These are phyloP conservation scores for Lutraria lutraria DNA, from an alignment of 2,888 invertebrate species.

Conservation along the genomic window DNA sequence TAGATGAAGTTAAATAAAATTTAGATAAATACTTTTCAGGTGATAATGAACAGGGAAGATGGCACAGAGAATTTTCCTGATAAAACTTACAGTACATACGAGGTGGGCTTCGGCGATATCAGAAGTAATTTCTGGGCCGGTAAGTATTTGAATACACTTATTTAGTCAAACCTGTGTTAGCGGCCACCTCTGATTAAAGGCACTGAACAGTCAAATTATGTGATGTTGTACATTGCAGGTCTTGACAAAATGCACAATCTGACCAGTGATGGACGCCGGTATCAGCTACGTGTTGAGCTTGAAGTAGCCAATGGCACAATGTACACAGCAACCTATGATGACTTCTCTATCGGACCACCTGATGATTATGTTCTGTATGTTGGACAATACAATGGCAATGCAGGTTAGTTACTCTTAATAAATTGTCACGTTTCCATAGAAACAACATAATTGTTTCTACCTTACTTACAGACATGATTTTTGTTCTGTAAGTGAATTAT, in stretches of 20 bases:
- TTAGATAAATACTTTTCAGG: conserved; percentile 10
- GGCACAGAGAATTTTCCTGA: conserved; percentile 39
- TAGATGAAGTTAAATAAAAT: too few species aligned
- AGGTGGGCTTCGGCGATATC: conserved; percentile 51
- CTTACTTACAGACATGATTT: background rate
- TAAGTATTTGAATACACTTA: too few species aligned
- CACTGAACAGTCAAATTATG: too few species aligned
- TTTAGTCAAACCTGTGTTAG: too few species aligned
- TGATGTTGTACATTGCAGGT: conserved; percentile 30
- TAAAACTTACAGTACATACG: conserved; percentile 42
- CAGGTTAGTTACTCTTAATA: conserved; percentile 37
- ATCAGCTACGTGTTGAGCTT: conserved; percentile 60
- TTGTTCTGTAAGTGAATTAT: background rate
- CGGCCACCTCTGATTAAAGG: too few species aligned
- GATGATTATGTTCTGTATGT: conserved; percentile 49
- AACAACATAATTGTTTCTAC: background rate
- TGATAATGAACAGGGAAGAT: conserved; percentile 54
- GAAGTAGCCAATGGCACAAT: conserved; percentile 31
- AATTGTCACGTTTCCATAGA: background rate
- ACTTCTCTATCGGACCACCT: conserved; percentile 54
- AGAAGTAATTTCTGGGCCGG: conserved; percentile 59
- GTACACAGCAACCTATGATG: conserved; percentile 56
- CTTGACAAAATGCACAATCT: conserved; percentile 56
- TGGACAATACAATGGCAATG: conserved; percentile 47
- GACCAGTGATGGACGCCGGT: conserved; percentile 58